These are phyloP conservation scores for Aphidius colemani DNA, from an alignment of 2,888 invertebrate genomes.

Conservation along the genomic window DNA sequence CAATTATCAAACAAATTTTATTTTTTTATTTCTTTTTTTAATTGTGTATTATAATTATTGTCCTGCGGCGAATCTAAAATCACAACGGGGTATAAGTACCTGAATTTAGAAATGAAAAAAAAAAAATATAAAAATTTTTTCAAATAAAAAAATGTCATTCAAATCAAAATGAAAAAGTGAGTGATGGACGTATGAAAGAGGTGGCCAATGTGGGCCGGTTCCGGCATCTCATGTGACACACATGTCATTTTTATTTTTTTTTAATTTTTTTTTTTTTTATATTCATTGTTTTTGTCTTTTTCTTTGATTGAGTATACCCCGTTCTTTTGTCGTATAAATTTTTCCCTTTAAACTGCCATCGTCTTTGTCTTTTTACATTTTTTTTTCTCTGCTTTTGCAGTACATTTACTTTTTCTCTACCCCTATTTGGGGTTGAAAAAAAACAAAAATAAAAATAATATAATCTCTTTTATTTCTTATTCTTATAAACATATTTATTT, in stretches of 20 bases:
- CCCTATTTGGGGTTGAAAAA: no score
- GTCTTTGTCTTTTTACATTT: neutral
- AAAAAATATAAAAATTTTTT: constrained; percentile 20
- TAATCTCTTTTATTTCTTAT: no score
- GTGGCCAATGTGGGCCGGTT: constrained; percentile 61
- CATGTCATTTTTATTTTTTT: constrained; percentile 52
- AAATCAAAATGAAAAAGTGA: constrained; percentile 37
- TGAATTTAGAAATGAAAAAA: constrained; percentile 1
- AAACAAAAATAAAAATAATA: no score
- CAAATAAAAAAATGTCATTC: constrained; percentile 38
- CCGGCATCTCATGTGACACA: constrained; percentile 59
- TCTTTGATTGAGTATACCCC: constrained; percentile 52
- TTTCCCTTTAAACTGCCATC: constrained; percentile 5
- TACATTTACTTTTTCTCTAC: neutral
- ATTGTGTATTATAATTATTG: no score
- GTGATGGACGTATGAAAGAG: constrained; percentile 59
- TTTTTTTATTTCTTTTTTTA: no score
- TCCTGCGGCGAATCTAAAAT: no score
- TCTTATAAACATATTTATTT: no score
- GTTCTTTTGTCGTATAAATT: constrained; percentile 38
- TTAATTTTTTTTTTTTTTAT: constrained; percentile 48
- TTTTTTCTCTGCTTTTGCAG: neutral
- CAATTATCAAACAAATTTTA: no score
- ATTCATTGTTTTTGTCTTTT: constrained; percentile 52
- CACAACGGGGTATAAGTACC: no score